Percentiles rank a stretch among this genome's conserved stretches.
Evolutionary conservation across 2,113 vertebrate species (phyloP).

Genomic region (Vulpes vulpes): DNA sequence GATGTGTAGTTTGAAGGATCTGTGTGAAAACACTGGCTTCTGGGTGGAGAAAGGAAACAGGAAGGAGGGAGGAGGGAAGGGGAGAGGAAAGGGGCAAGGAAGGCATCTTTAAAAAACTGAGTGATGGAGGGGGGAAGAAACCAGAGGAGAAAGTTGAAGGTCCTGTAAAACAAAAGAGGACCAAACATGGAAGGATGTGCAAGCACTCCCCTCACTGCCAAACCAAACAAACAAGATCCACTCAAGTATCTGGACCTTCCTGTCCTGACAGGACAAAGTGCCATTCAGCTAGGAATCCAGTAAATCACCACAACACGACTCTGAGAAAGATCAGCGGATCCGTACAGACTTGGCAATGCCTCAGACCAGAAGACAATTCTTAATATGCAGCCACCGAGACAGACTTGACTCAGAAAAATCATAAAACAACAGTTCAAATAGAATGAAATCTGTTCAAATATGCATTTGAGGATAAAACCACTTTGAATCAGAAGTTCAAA

Average conservation of each 20-base stretch:
- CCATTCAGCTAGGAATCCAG: rapidly evolving
- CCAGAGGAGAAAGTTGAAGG: neutral
- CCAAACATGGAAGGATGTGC: too few species aligned
- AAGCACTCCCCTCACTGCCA: too few species aligned
- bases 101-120: neutral
- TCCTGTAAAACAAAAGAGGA: neutral
- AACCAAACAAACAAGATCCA: neutral
- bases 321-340: too few species aligned
- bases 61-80: too few species aligned
- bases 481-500: neutral
- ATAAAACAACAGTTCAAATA: neutral
- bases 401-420: neutral
- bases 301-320: neutral
- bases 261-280: neutral
- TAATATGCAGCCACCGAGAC: neutral
- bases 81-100: neutral
- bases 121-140: neutral
- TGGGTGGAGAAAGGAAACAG: neutral
- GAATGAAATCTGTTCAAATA: neutral
- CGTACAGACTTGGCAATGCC: rapidly evolving
- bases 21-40: neutral
- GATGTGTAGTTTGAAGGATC: neutral
- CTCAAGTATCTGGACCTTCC: neutral
- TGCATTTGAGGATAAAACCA: neutral
- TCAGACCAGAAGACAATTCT: neutral